phyloP scores from a whole-genome alignment of 2,113 vertebrate genomes.

The Coreoperca whiteheadi region DNA sequence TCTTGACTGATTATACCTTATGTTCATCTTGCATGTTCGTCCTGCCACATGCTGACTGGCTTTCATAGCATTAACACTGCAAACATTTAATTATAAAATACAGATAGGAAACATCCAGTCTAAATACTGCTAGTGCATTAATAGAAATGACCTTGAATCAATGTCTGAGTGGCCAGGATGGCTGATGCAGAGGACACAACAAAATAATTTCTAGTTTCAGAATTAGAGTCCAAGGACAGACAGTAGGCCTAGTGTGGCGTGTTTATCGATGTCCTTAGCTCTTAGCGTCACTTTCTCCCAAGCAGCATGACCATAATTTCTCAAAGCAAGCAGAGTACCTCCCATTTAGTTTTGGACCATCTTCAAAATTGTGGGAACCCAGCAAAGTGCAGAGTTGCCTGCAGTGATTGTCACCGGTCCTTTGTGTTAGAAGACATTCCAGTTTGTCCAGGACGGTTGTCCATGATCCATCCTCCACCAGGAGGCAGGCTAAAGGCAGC shows the following conservation, averaged over 20 bases:
- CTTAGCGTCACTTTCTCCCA: slow-evolving; percentile 40
- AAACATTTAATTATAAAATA: slow-evolving; percentile 46
- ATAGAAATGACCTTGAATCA: slow-evolving; percentile 38
- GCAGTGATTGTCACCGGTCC: slow-evolving; percentile 72
- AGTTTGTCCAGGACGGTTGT: slow-evolving; percentile 51
- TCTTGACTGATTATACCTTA: slow-evolving; percentile 19
- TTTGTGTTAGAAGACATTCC: slow-evolving; percentile 61
- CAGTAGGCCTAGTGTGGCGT: slow-evolving; percentile 3
- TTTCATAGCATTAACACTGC: slow-evolving; percentile 53
- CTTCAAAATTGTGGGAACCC: slow-evolving; percentile 37
- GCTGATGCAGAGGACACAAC: slow-evolving; percentile 21
- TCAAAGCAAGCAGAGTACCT: slow-evolving; percentile 57
- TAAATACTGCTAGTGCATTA: slow-evolving; percentile 57
- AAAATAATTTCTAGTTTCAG: slow-evolving; percentile 52
- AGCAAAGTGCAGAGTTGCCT: slow-evolving; percentile 42
- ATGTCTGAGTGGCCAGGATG: slow-evolving; percentile 18
- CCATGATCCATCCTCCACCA: slow-evolving; percentile 26
- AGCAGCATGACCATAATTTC: slow-evolving; percentile 37
- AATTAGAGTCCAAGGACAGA: slow-evolving; percentile 30
- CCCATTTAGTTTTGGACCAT: slow-evolving; percentile 50
- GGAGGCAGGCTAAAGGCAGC: slow-evolving; percentile 49
- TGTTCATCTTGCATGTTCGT: slow-evolving; percentile 33
- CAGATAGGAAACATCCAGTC: slow-evolving; percentile 44
- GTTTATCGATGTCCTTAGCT: slow-evolving; percentile 25
- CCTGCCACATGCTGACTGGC: slow-evolving; percentile 54